Conservation (phyloP, 2,888 invertebrate species). For the Scelioninae gen. 1 region DNA sequence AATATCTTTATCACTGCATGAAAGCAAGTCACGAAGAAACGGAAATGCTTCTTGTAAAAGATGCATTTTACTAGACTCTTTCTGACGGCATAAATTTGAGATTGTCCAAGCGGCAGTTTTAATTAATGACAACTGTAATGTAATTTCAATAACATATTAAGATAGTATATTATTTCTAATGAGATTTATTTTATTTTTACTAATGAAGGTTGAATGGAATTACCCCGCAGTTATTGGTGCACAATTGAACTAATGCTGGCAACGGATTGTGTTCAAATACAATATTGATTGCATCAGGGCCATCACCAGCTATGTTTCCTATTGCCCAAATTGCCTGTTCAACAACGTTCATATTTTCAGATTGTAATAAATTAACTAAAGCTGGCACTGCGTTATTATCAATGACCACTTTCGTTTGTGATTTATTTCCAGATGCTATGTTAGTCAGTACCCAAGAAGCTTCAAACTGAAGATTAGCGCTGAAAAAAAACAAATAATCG, state of each 20-base stretch:
- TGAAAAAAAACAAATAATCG: slow-evolving; percentile 77
- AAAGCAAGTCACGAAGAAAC: slow-evolving; percentile 90
- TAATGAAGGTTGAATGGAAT: slow-evolving; percentile 18
- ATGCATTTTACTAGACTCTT: slow-evolving; percentile 92
- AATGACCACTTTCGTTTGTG: slow-evolving; percentile 95
- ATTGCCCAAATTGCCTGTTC: slow-evolving; percentile 99
- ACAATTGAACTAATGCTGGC: slow-evolving; percentile 88
- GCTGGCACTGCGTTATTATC: slow-evolving; percentile 93
- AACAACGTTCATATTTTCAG: slow-evolving; percentile 89
- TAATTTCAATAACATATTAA: not conserved
- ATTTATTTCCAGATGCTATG: slow-evolving; percentile 96
- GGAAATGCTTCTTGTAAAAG: slow-evolving; percentile 91
- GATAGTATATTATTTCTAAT: not conserved
- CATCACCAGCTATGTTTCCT: slow-evolving; percentile 98
- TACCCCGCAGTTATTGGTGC: slow-evolving; percentile 87
- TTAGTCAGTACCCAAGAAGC: slow-evolving; percentile 99
- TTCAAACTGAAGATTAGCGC: slow-evolving; percentile 94
- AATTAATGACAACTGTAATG: slow-evolving; percentile 86
- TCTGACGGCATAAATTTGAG: slow-evolving; percentile 97
- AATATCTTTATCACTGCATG: slow-evolving; percentile 90
- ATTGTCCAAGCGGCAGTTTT: slow-evolving; percentile 96
- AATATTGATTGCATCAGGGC: slow-evolving; percentile 91
- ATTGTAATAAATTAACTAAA: slow-evolving; percentile 90
- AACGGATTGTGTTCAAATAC: slow-evolving; percentile 91
- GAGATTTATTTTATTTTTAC: not conserved